These are phyloP conservation scores for Acromyrmex charruanus DNA, from an alignment of 1,140 invertebrate species.

Conservation along the genomic window DNA sequence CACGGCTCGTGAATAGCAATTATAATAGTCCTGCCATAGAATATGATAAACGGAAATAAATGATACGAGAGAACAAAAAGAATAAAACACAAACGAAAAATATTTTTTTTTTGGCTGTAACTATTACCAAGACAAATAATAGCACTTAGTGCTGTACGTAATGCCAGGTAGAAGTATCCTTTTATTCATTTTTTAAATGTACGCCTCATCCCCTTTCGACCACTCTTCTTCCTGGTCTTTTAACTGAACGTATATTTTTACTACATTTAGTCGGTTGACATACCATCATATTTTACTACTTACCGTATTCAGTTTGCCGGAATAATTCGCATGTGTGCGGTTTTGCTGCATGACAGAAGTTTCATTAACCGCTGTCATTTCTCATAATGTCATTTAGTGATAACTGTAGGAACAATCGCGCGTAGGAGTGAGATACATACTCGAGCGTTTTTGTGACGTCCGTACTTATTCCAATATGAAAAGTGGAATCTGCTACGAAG, in stretches of 20 bases:
- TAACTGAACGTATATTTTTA: conserved; percentile 54
- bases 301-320: neutral
- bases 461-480: conserved; percentile 33
- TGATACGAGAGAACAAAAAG: neutral
- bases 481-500: conserved; percentile 21
- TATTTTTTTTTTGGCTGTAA: conserved; percentile 54
- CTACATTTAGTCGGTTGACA: conserved; percentile 49
- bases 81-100: conserved; percentile 63
- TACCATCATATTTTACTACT: conserved; percentile 45
- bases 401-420: conserved; percentile 13
- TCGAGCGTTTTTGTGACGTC: conserved; percentile 11
- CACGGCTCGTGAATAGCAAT: conserved; percentile 34
- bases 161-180: conserved; percentile 25
- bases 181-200: conserved; percentile 32
- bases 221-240: conserved; percentile 10
- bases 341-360: conserved; percentile 46
- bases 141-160: conserved; percentile 15
- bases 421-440: neutral
- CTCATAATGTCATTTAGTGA: conserved; percentile 38
- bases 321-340: conserved; percentile 40
- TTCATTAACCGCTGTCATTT: conserved; percentile 58
- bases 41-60: conserved; percentile 46
- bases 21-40: conserved; percentile 56
- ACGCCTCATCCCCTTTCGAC: neutral
- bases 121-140: conserved; percentile 59